phyloP scores from a whole-genome alignment of 2,797 vertebrate genomes.

The Pipistrellus kuhlii region DNA sequence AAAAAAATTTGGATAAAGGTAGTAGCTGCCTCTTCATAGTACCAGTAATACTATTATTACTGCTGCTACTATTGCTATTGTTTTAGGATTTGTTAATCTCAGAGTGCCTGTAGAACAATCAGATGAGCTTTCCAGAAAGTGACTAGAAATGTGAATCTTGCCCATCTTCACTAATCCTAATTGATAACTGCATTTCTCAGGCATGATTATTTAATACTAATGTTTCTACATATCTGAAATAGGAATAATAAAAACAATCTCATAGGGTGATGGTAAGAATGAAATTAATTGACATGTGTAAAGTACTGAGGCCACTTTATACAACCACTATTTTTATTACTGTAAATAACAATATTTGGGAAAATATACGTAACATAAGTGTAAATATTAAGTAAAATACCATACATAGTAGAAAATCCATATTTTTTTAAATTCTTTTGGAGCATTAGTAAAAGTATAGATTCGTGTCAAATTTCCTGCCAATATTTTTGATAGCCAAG shows the following conservation, averaged over 20 bases:
- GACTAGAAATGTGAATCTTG: constrained; percentile 14
- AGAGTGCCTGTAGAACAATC: background rate
- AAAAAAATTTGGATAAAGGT: background rate
- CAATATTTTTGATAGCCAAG: constrained; percentile 10
- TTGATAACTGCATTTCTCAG: background rate
- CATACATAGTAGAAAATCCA: background rate
- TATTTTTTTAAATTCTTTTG: constrained; percentile 41
- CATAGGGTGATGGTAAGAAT: constrained; percentile 1
- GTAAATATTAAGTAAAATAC: background rate
- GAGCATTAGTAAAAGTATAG: constrained; percentile 16
- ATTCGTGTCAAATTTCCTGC: constrained; percentile 24
- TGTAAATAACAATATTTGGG: background rate
- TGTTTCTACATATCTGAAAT: constrained; percentile 9
- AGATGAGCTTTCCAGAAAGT: background rate
- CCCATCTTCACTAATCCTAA: background rate
- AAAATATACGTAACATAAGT: constrained; percentile 18
- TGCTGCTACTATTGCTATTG: background rate
- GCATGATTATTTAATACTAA: background rate
- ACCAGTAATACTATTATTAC: background rate
- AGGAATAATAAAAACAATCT: background rate
- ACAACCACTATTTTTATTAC: constrained; percentile 26
- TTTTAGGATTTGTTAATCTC: constrained; percentile 41
- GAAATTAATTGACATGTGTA: background rate
- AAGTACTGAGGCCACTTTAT: background rate
- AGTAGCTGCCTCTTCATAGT: background rate